A percentile compares a stretch with the other conserved stretches of the same genome.
Conservation (phyloP, 2,888 invertebrate genomes). For the Pachymerium ferrugineum region DNA sequence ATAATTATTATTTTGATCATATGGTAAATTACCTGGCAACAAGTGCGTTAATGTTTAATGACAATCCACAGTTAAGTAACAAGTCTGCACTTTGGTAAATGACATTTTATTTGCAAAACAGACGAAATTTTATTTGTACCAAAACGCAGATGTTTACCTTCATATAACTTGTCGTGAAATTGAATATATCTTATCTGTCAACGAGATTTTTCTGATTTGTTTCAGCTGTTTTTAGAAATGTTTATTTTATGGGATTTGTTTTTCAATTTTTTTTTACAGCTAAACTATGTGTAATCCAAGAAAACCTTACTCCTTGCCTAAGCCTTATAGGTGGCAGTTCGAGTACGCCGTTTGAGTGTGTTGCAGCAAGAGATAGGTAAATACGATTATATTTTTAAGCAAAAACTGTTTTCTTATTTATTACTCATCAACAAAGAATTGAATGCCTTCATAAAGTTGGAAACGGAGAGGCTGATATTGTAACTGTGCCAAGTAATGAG, state of each 20-base stretch:
- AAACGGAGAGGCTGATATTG: conserved; percentile 29
- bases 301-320: background rate
- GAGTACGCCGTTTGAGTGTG: background rate
- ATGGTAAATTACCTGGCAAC: too few species aligned
- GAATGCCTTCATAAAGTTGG: conserved; percentile 33
- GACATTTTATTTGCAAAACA: too few species aligned
- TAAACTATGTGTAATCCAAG: background rate
- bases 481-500: conserved; percentile 33
- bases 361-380: background rate
- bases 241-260: background rate
- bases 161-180: too few species aligned
- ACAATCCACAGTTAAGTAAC: too few species aligned
- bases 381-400: background rate
- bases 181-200: too few species aligned
- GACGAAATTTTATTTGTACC: too few species aligned
- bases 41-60: too few species aligned
- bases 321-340: background rate
- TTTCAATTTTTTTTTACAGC: background rate
- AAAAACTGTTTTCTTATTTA: background rate
- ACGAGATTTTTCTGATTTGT: too few species aligned
- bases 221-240: background rate
- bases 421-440: background rate
- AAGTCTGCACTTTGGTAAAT: too few species aligned
- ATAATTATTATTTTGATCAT: too few species aligned
- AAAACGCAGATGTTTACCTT: background rate